Base-by-base conservation (phyloP, 2,113 vertebrate genomes). In the Bungarus multicinctus region DNA sequence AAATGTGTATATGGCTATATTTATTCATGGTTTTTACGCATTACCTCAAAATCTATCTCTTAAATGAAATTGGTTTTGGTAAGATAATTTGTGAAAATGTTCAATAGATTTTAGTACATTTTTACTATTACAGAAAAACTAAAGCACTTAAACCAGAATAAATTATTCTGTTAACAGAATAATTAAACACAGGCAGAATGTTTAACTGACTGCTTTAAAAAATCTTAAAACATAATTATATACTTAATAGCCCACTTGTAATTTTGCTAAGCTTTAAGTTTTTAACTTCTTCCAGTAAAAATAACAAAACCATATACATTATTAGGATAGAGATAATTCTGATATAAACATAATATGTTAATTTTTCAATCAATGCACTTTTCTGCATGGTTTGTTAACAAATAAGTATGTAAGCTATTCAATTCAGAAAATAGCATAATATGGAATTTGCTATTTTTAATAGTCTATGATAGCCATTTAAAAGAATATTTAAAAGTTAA, bases 321-420 rank as follows among this genome's bases (percentile, higher is more conserved):
- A 45, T 34, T 74, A 94, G 30, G 87, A 58, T 94, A 55, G 88
- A 54, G 94, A 90, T 92, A 91, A 96, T 39, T 95, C 60, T 89
- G 91, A 93, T 85, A 93, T 95, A 58, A 95, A 91, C 90, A 57
- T 81, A n/a, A 30, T 85, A 94, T 93, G 57, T 96, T 90, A 87
- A 53, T 39, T 93, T 93, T 86, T 64, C 60, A 93, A 86, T 0
- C 88, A 91, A 43, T 95, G 91, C 91, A 60, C 39, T 94, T 87
- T 95, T 87, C 88, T 92, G 27, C 30, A 95, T 94, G 85, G 27
- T 53, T 57, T 90, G 89, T 93, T 96, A 93, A 92, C 85, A 89
- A 85, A 89, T 88, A 93, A 1, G 0, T 91, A 50, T 93, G 89
- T 94, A 86, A 22, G 45, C 20, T 39, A 88, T 47, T 81, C 86